A percentile compares a stretch with the other conserved stretches of the same genome.
Conservation (phyloP, 2,888 invertebrate species). For the Diplazon laetatorius region DNA sequence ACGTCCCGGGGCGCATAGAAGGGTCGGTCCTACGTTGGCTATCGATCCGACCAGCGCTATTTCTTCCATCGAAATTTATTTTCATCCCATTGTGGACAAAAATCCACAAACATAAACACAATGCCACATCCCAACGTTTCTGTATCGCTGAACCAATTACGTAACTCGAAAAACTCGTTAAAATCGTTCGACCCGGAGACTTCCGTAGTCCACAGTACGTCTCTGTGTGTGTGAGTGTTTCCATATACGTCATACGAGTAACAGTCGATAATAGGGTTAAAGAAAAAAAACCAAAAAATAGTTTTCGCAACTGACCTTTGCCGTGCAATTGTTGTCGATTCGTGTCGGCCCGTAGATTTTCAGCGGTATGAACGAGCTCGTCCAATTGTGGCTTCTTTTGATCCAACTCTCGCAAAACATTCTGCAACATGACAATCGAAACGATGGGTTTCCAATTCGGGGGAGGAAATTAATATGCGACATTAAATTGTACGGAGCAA, state of each 20-base stretch:
- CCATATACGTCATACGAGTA: too few relatives aligned
- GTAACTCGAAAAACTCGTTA: slow-evolving; percentile 6
- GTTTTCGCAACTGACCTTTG: slow-evolving; percentile 86
- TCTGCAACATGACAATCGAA: slow-evolving; percentile 84
- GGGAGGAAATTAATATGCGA: background rate
- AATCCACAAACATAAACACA: too few relatives aligned
- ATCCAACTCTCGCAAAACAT: slow-evolving; percentile 91
- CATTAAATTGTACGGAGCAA: background rate
- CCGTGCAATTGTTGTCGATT: slow-evolving; percentile 92
- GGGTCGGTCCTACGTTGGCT: too few relatives aligned
- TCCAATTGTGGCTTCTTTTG: slow-evolving; percentile 94
- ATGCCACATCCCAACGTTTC: too few relatives aligned
- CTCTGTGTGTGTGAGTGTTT: too few relatives aligned
- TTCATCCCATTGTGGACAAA: too few relatives aligned
- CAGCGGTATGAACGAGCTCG: slow-evolving; percentile 92
- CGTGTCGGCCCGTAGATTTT: slow-evolving; percentile 91
- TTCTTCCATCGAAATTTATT: too few relatives aligned
- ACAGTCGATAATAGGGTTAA: too few relatives aligned
- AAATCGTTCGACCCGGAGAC: slow-evolving; percentile 12
- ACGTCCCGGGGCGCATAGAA: too few relatives aligned
- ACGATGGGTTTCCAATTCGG: background rate
- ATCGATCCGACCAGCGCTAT: too few relatives aligned
- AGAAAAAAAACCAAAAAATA: too few relatives aligned
- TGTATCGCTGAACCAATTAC: slow-evolving; percentile 14
- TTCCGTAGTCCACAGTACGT: slow-evolving; percentile 1